Percentiles rank a stretch among this genome's conserved stretches.
phyloP scores from a whole-genome alignment of 2,888 invertebrate genomes.

The Drosophila engyochracea region DNA sequence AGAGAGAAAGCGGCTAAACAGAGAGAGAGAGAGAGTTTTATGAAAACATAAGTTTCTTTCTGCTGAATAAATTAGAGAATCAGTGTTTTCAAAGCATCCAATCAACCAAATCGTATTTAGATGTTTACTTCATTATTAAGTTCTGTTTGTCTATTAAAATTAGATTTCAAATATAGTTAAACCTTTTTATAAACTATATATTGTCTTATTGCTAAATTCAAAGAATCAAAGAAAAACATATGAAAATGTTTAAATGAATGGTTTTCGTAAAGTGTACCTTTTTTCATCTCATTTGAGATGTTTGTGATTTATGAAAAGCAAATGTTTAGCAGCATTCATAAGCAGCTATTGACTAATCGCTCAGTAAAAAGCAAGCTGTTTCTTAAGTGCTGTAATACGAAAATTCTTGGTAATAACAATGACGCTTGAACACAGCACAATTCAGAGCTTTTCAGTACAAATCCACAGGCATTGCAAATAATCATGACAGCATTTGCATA shows the following conservation, averaged over 20 bases:
- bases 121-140: not conserved
- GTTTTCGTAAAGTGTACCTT: not conserved
- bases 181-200: not conserved
- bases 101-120: not conserved
- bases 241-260: not conserved
- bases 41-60: not conserved
- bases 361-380: not conserved
- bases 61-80: not conserved
- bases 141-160: not conserved
- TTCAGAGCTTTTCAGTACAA: not conserved
- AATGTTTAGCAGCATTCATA: not conserved
- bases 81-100: not conserved
- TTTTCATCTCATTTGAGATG: not conserved
- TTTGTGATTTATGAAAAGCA: not conserved
- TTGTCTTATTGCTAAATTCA: not conserved
- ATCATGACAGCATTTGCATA: constrained; percentile 1
- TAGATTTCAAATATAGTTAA: not conserved
- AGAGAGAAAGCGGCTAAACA: not conserved
- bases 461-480: not conserved
- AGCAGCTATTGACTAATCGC: not conserved
- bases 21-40: not conserved
- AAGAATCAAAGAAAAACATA: not conserved
- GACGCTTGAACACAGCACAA: not conserved
- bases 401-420: not conserved
- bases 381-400: not conserved